Percentiles rank a stretch among this genome's conserved stretches.
Evolutionary conservation across 2,888 invertebrate genomes (phyloP).

Genomic region (Ferrisia virgata): DNA sequence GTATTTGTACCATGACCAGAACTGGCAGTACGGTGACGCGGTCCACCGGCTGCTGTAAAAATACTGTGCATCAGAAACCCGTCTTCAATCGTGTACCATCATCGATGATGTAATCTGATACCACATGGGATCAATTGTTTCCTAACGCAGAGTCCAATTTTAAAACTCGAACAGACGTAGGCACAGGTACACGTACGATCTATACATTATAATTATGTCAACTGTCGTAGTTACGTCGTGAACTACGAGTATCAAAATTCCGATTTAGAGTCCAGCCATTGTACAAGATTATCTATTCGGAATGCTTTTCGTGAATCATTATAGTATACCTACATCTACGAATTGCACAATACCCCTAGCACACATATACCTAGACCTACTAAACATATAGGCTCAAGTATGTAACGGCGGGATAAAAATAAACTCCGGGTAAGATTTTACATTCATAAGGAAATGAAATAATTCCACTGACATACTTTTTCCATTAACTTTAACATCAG

Average conservation of each 20-base stretch:
- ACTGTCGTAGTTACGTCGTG: background rate
- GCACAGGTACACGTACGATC: too few relatives aligned
- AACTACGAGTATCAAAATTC: background rate
- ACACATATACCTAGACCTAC: background rate
- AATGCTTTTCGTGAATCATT: background rate
- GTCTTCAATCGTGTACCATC: background rate
- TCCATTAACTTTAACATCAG: conserved; percentile 16
- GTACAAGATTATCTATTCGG: background rate
- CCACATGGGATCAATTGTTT: conserved; percentile 25
- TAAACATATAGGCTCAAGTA: background rate
- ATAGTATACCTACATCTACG: background rate
- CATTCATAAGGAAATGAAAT: conserved; percentile 16
- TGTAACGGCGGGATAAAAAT: background rate
- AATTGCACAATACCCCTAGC: background rate
- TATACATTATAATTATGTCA: conserved; percentile 9
- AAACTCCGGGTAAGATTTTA: background rate
- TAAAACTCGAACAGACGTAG: background rate
- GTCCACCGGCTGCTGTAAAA: background rate
- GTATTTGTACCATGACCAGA: conserved; percentile 13
- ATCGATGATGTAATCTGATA: background rate
- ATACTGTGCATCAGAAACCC: background rate
- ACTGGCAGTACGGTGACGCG: background rate
- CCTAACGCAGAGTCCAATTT: background rate
- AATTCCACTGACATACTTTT: conserved; percentile 3
- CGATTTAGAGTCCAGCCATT: background rate